Evolutionary conservation across 2,113 vertebrate species (phyloP).

Genomic region (Hydrolagus affinis): DNA sequence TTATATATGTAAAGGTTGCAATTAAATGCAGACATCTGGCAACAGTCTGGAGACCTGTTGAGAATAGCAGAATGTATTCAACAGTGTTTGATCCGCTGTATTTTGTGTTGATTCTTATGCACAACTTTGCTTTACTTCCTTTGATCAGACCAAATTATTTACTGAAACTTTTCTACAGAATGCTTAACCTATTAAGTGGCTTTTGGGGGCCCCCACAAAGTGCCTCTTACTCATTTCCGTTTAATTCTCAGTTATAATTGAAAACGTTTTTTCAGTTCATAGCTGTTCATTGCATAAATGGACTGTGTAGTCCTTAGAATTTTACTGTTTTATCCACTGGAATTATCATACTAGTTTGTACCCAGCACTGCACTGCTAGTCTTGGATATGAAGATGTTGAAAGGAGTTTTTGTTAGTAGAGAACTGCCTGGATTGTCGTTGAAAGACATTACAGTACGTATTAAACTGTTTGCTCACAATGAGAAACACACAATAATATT

Average conservation of each 20-base stretch:
- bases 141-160: slow-evolving; percentile 26
- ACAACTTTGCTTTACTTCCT: slow-evolving; percentile 21
- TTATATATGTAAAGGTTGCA: slow-evolving; percentile 17
- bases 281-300: slow-evolving; percentile 9
- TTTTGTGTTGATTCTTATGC: background rate
- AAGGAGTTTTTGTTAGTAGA: slow-evolving; percentile 1
- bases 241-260: background rate
- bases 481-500: background rate
- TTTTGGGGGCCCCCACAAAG: background rate
- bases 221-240: background rate
- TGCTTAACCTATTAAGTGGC: background rate
- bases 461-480: background rate
- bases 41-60: slow-evolving; percentile 12
- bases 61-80: background rate
- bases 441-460: background rate
- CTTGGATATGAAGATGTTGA: background rate
- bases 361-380: too few species aligned
- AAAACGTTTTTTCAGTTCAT: background rate
- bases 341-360: background rate
- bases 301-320: background rate
- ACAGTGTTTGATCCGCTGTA: slow-evolving; percentile 1
- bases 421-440: background rate
- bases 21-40: slow-evolving; percentile 25
- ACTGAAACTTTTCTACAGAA: background rate
- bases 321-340: background rate